Evolutionary conservation across 2,797 vertebrate genomes (phyloP).

Genomic region (Perodicticus potto): DNA sequence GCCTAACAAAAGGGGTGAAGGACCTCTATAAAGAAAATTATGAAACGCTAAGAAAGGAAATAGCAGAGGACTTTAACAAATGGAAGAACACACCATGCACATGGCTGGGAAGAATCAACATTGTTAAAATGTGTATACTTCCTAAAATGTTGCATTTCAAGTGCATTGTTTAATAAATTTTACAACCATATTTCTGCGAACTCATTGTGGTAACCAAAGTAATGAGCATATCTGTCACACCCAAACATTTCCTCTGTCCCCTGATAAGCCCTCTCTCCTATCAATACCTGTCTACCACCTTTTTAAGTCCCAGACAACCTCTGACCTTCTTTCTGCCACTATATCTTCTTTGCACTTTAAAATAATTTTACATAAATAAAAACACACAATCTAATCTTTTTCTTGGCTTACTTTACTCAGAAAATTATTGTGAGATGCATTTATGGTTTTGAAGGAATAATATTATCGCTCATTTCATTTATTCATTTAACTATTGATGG

Average conservation of each 20-base stretch:
- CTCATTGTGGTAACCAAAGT: not conserved
- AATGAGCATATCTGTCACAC: too few relatives aligned
- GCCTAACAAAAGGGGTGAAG: too few relatives aligned
- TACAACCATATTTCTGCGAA: not conserved
- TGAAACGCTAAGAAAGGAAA: too few relatives aligned
- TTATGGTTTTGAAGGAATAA: not conserved
- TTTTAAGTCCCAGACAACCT: too few relatives aligned
- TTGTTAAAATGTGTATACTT: too few relatives aligned
- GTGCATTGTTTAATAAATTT: not conserved
- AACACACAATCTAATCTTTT: not conserved
- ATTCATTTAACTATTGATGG: not conserved
- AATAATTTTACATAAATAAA: not conserved
- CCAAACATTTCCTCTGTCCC: not conserved
- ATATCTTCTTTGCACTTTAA: not conserved
- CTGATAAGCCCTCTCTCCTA: not conserved
- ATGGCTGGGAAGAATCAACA: too few relatives aligned
- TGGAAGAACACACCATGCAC: too few relatives aligned
- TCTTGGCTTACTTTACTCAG: not conserved
- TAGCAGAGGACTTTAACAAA: too few relatives aligned
- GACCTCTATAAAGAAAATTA: too few relatives aligned
- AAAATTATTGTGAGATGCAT: not conserved
- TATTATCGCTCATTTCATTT: not conserved
- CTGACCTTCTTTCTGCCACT: not conserved
- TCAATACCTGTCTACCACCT: too few relatives aligned
- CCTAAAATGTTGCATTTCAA: not conserved